Conservation (phyloP, 2,113 vertebrate genomes). For the Esox niger region DNA sequence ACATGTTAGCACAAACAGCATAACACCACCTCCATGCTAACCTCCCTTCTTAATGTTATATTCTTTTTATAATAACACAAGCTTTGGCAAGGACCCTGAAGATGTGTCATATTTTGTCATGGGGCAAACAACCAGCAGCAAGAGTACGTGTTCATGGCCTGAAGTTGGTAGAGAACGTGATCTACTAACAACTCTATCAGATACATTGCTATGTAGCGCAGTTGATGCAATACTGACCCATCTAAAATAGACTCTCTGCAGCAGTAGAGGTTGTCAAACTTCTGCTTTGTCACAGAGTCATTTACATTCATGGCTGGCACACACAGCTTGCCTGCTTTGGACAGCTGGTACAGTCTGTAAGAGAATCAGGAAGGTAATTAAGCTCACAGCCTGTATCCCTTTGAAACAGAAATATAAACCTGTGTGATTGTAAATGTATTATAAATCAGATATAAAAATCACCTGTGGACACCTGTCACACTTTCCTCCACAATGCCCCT, state of each 20-base stretch:
- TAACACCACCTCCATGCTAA: no score
- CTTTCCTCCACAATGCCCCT: constrained; percentile 99
- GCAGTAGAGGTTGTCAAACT: constrained; percentile 98
- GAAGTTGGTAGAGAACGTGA: no score
- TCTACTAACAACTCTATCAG: no score
- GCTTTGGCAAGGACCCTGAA: no score
- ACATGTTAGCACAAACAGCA: no score
- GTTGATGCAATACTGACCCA: constrained; percentile 75
- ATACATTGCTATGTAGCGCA: no score
- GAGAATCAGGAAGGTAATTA: background rate
- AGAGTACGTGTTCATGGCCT: no score
- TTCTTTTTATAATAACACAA: no score
- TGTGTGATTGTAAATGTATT: background rate
- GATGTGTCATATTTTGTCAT: no score
- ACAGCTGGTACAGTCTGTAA: constrained; percentile 92
- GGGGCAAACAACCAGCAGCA: no score
- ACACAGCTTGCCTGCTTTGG: constrained; percentile 97
- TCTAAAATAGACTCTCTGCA: constrained; percentile 97
- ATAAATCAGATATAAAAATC: background rate
- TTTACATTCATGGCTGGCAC: constrained; percentile 99
- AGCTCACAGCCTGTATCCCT: background rate
- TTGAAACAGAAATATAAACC: no score
- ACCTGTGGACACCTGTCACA: constrained; percentile 97
- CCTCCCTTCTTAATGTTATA: no score
- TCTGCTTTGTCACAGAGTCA: constrained; percentile 98